These are phyloP conservation scores for Drosophila gunungcola DNA, from an alignment of 1,140 invertebrate species.

Conservation along the genomic window DNA sequence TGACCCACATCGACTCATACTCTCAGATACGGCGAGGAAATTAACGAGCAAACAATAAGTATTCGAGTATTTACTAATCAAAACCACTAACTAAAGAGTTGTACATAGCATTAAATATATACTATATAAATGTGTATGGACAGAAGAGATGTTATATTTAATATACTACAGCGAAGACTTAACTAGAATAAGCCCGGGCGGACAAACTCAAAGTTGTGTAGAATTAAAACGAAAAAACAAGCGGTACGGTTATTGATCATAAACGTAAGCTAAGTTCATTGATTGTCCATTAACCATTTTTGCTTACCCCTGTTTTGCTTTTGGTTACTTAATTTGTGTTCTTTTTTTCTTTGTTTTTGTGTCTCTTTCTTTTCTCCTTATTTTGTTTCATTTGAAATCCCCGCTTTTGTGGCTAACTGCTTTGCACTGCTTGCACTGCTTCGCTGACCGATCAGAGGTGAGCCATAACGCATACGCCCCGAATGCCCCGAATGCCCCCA, in stretches of 20 bases:
- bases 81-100: constrained; percentile 36
- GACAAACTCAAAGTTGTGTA: constrained; percentile 79
- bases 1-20: neutral
- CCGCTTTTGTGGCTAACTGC: constrained; percentile 46
- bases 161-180: constrained; percentile 68
- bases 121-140: constrained; percentile 17
- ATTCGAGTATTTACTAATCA: constrained; percentile 56
- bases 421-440: constrained; percentile 21
- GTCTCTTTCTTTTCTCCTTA: constrained; percentile 9
- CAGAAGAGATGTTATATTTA: constrained; percentile 22
- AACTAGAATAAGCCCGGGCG: constrained; percentile 59
- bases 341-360: constrained; percentile 16
- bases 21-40: constrained; percentile 1
- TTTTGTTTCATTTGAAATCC: neutral
- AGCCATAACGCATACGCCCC: constrained; percentile 75
- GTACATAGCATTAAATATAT: constrained; percentile 61
- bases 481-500: constrained; percentile 70
- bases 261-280: constrained; percentile 32
- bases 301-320: neutral
- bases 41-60: constrained; percentile 39
- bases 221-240: constrained; percentile 37
- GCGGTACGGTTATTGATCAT: constrained; percentile 6
- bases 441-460: constrained; percentile 35
- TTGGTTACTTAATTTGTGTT: constrained; percentile 19
- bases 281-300: neutral